A percentile compares a stretch with the other conserved stretches of the same genome.
Evolutionary conservation across 2,888 invertebrate species (phyloP).

Genomic region (Sepiola atlantica): DNA sequence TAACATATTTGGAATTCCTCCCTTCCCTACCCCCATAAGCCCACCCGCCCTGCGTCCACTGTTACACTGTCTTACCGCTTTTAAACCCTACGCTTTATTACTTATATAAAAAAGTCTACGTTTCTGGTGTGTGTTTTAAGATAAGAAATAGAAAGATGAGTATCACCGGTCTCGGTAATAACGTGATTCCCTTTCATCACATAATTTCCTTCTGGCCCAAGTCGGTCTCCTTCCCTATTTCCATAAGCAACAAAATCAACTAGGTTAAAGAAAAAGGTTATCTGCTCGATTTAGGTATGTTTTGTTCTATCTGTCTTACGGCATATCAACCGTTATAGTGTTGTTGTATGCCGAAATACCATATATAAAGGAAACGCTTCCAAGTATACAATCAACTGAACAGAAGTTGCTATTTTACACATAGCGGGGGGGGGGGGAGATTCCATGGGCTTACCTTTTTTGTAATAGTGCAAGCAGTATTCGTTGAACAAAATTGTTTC

Average conservation of each 20-base stretch:
- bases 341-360: no score
- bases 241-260: not conserved
- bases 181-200: not conserved
- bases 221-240: not conserved
- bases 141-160: not conserved
- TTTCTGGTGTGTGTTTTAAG: not conserved
- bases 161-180: not conserved
- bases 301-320: no score
- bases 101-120: not conserved
- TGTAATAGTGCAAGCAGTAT: no score
- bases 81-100: not conserved
- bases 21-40: no score
- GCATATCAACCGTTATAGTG: no score
- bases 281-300: not conserved
- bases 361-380: no score
- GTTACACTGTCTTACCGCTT: not conserved
- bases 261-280: not conserved
- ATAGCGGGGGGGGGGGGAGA: no score
- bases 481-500: no score
- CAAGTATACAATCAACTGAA: no score
- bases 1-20: not conserved
- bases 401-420: no score
- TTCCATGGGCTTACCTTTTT: no score
- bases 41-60: not conserved
- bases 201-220: not conserved